Evolutionary conservation across 2,113 vertebrate species (phyloP), one percentile per base, ranked within the genome.

Genomic region (Dendrocopos noguchii): DNA sequence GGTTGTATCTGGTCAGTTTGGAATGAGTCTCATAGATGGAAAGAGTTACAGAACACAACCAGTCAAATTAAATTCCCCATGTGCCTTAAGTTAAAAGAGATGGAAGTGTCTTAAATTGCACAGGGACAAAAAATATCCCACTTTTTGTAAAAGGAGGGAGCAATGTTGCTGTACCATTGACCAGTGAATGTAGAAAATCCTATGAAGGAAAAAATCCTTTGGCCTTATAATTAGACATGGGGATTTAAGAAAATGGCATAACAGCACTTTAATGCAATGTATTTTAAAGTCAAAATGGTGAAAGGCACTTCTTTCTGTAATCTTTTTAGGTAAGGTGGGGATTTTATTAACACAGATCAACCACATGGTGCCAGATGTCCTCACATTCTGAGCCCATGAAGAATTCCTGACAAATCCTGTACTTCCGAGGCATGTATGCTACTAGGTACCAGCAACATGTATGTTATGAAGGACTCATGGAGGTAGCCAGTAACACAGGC

Each of bases 371-470:
- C 27, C 11, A 2, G 64, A 68, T 18, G 12, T 82, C 55, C n/a
- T 75, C 39, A 10, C 9, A 50, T 6, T 34, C 29, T 63, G 34
- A 95, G 66, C 52, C 47, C 10, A 19, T 7, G 2, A 27, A 7
- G 50, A 28, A 14, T 42, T 94, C 57, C 72, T 56, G 29, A 33
- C 6, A 77, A 85, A 91, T 47, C 28, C 60, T 47, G 39, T n/a
- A n/a, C 27, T 42, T 85, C 53, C 52, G 42, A 90, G 56, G 2
- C 21, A 46, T 28, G 86, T 59, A 29, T 50, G 20, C 24, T 70
- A 7, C 31, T 34, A 22, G 18, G 61, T n/a, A 50, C 16, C 2
- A 52, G 46, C 6, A 60, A 64, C 0, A 0, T 1, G 3, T 22
- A 2, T 12, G 42, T 42, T 79, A 50, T 70, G 59, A 73, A 14